Evolutionary conservation across 2,113 vertebrate genomes (phyloP), one percentile per base, ranked within the genome.

Genomic region (Oreochromis tanganicae): DNA sequence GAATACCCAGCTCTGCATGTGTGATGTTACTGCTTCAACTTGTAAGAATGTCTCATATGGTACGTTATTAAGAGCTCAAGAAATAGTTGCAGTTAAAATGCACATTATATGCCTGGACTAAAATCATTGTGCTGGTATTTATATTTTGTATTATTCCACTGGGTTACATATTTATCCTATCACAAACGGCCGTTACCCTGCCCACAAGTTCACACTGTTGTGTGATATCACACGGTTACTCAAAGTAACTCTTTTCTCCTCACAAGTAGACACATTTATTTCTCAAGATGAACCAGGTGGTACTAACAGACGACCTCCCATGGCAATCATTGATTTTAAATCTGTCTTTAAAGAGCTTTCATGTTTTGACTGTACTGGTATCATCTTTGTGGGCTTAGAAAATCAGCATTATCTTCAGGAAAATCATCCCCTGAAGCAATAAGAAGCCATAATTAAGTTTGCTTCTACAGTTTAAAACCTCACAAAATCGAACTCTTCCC

Each of bases 311-410:
- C 54, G 50, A 84, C 85, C 87, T 89, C 87, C 87, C 84, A 81
- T 82, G 56, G 85, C 71, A 93, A 91, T 88, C 68, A 93, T 92
- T 61, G 34, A 94, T 73, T 84, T 83, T 61, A 32, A 61, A 92
- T 80, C 24, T 43, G 41, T 55, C 73, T 93, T 91, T 89, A 87
- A 90, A 88, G 59, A 82, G 81, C 89, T 19, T 78, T 61, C 1
- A 56, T 32, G 21, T 80, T 50, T 84, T 27, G 36, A 66, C 71
- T 48, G 17, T 9, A 21, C 4, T 54, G 38, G 21, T 27, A 63
- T 84, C 19, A 21, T 50, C 27, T 88, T 71, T 86, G 27, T 52
- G 43, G 38, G 29, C 41, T 41, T 48, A 12, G 9, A 9, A 50
- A 32, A 57, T 52, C 8, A 36, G 24, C 9, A 5, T 61, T n/a